phyloP scores from a whole-genome alignment of 2,888 invertebrate genomes.

The Caenorhabditis wallacei region DNA sequence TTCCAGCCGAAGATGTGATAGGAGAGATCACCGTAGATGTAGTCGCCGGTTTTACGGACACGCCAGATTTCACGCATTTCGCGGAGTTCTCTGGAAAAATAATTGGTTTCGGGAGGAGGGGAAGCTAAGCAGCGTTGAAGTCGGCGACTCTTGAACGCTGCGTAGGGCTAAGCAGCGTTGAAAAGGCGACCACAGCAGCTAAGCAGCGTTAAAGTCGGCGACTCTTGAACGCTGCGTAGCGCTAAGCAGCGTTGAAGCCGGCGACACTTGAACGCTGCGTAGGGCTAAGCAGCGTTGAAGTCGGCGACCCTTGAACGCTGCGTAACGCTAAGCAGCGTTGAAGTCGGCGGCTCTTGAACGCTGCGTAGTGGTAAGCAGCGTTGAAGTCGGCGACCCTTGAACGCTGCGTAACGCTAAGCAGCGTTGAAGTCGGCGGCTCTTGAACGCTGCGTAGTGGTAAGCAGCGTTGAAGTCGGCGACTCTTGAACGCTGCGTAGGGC shows the following conservation, averaged over 20 bases:
- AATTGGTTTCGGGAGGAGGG: too few relatives aligned
- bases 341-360: too few relatives aligned
- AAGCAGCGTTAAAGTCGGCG: constrained; percentile 4
- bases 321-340: constrained; percentile 4
- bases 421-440: too few relatives aligned
- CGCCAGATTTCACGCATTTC: constrained; percentile 80
- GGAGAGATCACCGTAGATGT: constrained; percentile 80
- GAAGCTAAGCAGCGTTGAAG: constrained; percentile 1
- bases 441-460: too few relatives aligned
- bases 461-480: constrained; percentile 7
- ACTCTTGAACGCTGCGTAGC: too few relatives aligned
- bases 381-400: too few relatives aligned
- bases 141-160: too few relatives aligned
- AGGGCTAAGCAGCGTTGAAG: background rate
- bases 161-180: constrained; percentile 1
- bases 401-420: too few relatives aligned
- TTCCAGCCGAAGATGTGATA: constrained; percentile 79
- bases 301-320: too few relatives aligned
- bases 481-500: too few relatives aligned
- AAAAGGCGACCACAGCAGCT: too few relatives aligned
- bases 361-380: constrained; percentile 3
- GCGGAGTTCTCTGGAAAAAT: constrained; percentile 73
- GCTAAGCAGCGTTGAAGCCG: constrained; percentile 12
- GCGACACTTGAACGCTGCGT: too few relatives aligned
- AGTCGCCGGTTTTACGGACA: constrained; percentile 76